Conservation (phyloP, 2,888 invertebrate genomes). For the Dolichomitus sp. region DNA sequence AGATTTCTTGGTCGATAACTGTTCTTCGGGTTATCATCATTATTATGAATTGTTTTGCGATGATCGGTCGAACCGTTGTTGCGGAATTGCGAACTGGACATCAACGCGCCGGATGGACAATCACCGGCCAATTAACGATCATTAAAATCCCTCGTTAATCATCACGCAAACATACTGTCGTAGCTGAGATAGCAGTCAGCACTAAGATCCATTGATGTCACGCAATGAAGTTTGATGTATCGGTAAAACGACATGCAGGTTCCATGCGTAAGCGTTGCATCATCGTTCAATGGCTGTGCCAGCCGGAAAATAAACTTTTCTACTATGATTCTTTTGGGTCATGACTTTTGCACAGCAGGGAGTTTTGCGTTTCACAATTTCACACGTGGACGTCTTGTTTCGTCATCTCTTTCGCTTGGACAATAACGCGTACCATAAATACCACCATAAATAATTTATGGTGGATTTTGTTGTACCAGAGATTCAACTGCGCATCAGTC, state of each 20-base stretch:
- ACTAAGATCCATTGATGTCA: constrained; percentile 35
- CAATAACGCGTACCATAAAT: no score
- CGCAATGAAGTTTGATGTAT: constrained; percentile 53
- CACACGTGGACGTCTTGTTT: constrained; percentile 12
- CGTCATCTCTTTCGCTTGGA: constrained; percentile 33
- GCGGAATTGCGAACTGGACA: constrained; percentile 40
- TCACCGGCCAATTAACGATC: constrained; percentile 59
- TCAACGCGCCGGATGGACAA: constrained; percentile 53
- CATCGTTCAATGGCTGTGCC: not conserved
- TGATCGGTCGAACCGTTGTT: constrained; percentile 4
- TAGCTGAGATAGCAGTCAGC: constrained; percentile 26
- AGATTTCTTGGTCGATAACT: constrained; percentile 44
- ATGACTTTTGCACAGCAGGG: constrained; percentile 16
- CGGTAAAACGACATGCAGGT: constrained; percentile 17
- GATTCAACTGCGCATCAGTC: constrained; percentile 47
- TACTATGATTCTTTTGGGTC: constrained; percentile 28
- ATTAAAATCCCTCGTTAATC: constrained; percentile 63
- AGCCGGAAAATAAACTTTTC: constrained; percentile 34
- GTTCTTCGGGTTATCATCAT: constrained; percentile 36
- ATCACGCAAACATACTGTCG: constrained; percentile 40
- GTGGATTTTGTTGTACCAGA: constrained; percentile 14
- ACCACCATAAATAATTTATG: no score
- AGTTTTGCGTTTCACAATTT: constrained; percentile 30
- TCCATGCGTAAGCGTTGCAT: constrained; percentile 6
- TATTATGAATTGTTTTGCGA: constrained; percentile 49